Evolutionary conservation across 2,888 invertebrate species (phyloP).

Genomic region (Drosophila demipolita): DNA sequence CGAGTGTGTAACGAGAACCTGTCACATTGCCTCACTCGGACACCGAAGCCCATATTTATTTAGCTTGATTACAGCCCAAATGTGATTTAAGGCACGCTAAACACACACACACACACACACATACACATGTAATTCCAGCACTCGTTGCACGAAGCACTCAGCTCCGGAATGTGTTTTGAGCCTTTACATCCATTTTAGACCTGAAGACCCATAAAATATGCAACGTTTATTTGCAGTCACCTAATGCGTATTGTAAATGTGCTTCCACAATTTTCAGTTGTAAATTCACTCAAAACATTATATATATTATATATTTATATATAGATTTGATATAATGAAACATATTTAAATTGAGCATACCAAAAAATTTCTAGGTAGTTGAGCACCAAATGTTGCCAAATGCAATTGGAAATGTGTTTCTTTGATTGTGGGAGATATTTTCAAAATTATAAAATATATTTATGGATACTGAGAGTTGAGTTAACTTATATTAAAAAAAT

Average conservation of each 20-base stretch:
- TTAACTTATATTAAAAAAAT: too few relatives aligned
- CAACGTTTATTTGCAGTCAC: slow-evolving; percentile 42
- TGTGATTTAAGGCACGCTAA: slow-evolving; percentile 80
- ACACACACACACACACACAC: slow-evolving; percentile 54
- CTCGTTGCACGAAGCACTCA: slow-evolving; percentile 28
- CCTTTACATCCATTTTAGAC: slow-evolving; percentile 2
- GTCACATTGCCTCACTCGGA: slow-evolving; percentile 41
- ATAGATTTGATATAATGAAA: background rate
- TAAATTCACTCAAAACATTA: background rate
- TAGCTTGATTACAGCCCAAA: slow-evolving; percentile 79
- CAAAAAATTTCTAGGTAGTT: slow-evolving; percentile 65
- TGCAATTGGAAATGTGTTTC: background rate
- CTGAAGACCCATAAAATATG: slow-evolving; percentile 60
- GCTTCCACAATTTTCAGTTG: slow-evolving; percentile 16
- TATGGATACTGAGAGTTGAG: too few relatives aligned
- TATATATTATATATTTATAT: background rate
- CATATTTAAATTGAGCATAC: background rate
- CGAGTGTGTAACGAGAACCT: slow-evolving; percentile 58
- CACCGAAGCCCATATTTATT: slow-evolving; percentile 62
- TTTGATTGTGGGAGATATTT: too few relatives aligned
- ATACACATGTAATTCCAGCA: background rate
- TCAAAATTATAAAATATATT: too few relatives aligned
- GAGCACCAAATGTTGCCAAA: slow-evolving; percentile 25
- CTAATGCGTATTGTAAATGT: slow-evolving; percentile 25
- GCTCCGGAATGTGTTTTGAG: slow-evolving; percentile 9